Conservation (phyloP, 2,113 vertebrate genomes). For the Pseudorasbora parva region DNA sequence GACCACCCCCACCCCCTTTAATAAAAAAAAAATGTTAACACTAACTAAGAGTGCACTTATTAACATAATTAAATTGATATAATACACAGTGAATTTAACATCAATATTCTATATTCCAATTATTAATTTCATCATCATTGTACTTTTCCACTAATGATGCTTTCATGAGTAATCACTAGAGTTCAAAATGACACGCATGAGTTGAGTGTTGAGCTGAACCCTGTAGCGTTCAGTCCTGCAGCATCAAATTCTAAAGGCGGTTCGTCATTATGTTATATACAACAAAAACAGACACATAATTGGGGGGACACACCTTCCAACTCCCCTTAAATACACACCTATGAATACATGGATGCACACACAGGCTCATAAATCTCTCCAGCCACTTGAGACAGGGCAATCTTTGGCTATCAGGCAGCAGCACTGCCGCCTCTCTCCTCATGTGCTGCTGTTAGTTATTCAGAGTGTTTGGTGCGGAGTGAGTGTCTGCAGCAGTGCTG, state of each 20-base stretch:
- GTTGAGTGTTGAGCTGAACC: background rate
- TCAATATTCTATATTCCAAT: too few relatives aligned
- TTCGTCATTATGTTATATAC: background rate
- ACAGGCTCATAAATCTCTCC: constrained; percentile 68
- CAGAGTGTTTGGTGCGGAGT: constrained; percentile 89
- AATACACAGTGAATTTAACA: too few relatives aligned
- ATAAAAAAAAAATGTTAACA: too few relatives aligned
- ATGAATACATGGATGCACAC: constrained; percentile 58
- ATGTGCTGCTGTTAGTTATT: constrained; percentile 86
- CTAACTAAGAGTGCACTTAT: too few relatives aligned
- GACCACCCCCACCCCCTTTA: too few relatives aligned
- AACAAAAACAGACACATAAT: background rate
- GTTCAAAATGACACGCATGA: background rate
- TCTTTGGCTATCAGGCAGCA: constrained; percentile 52
- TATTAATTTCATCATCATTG: background rate
- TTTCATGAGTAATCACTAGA: background rate
- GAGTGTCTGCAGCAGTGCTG: constrained; percentile 85
- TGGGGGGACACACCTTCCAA: background rate
- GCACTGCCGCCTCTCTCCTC: constrained; percentile 14
- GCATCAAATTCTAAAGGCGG: background rate
- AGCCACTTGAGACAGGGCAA: constrained; percentile 65
- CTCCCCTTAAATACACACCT: constrained; percentile 24
- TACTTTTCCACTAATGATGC: background rate
- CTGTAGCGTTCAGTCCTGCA: background rate
- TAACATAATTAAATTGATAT: too few relatives aligned